Evolutionary conservation across 1,140 invertebrate genomes (phyloP), one percentile per base, ranked within the genome.

Genomic region (Dolichoris vasculosae): DNA sequence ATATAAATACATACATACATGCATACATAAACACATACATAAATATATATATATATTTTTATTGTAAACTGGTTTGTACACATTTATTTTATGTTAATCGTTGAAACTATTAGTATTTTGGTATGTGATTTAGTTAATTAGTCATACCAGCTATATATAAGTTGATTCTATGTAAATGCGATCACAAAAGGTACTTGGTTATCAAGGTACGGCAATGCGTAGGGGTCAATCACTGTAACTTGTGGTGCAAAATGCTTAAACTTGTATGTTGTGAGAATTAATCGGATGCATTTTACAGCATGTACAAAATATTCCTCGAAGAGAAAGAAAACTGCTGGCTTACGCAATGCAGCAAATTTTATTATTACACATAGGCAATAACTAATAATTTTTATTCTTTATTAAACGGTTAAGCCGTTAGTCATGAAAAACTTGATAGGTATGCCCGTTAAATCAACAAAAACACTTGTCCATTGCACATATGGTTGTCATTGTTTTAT

Each of bases 121-220:
- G 89, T 90, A 92, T 92, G 90, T 91, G 90, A 91, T 92, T 89
- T 89, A 90, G 88, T 90, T 91, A 81, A 87, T 87, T 88, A 86
- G 73, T 86, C 80, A 82, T 86, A 86, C 85, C 85, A 82, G 51
- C 63, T 86, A 81, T 63, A 13, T 69, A 82, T 82, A 86, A 78
- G 85, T 86, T 86, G 46, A 71, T 67, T 82, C 55, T 63, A 76
- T 85, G 78, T 82, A 82, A 85, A 82, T 85, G 78, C 64, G 55
- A 82, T 67, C 79, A 77, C 69, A 67, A 69, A 75, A 38, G 69
- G 80, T 86, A 86, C 85, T 86, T 86, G 85, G n/a, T 82, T 86
- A 63, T 82, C 71, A 43, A 77, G 78, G 80, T 86, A 86, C 85
- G 82, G 73, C 80, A 78, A 82, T 82, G 80, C 75, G 85, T 86